Base-by-base conservation (phyloP, 2,888 invertebrate genomes). In the Oithona nana region DNA sequence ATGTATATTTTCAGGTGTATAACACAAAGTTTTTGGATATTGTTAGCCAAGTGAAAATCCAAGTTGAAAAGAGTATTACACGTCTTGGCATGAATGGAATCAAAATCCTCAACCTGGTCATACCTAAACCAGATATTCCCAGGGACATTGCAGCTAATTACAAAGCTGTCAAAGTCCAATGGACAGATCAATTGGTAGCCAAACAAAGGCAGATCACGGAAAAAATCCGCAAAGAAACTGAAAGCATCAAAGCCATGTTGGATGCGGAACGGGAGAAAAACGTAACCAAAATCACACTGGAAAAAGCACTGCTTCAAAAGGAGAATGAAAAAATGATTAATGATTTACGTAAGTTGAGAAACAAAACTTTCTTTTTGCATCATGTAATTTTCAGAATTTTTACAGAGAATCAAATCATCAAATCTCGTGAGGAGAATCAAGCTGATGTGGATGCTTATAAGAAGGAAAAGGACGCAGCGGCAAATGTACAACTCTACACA, bases 111-210 rank as follows among this genome's bases (percentile, higher is more conserved):
- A 59, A 59, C 28, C 49, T 59, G 39, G 59, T 59, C 49, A 59
- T 59, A 13, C 49, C 59, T 26, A 59, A 59, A 26, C 59, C 59
- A 11, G 59, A 59, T 49, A 59, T 59, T 48, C 59, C 59, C 22
- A 22, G 16, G 1, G 59, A 59, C 24, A 59, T 59, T 22, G 59
- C 59, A 22, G 22, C 20, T 11, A 59, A 59, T 48, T 59, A 59
- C 59, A 59, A 59, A 59, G 24, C 20, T 20, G 59, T 59, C 16
- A 59, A 59, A 59, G 59, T 59, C 16, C 59, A 59, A 49, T 59
- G 59, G 59, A 59, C 59, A 8, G 49, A 59, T 20, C 59, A 59
- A 28, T 48, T 59, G 39, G 59, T 48, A n/a, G 59, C 31, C 30
- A 59, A 20, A 8, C 59, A 59, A 26, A n/a, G 24, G 24, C 59